A percentile compares a stretch with the other conserved stretches of the same genome.
These are phyloP conservation scores for Neoaliturus tenellus DNA, from an alignment of 2,888 invertebrate genomes.

Conservation along the genomic window DNA sequence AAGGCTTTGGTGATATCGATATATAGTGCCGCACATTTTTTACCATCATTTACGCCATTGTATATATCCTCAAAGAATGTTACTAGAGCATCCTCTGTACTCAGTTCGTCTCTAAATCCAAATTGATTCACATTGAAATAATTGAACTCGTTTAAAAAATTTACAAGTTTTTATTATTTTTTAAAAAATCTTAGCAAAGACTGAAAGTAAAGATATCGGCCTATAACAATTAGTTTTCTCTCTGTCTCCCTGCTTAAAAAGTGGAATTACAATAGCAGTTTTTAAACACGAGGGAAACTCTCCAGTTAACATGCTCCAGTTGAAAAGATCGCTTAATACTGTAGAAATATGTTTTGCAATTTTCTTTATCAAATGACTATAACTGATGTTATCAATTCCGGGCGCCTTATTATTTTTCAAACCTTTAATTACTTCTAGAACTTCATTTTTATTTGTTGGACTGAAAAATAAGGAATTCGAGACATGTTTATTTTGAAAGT, in stretches of 20 bases:
- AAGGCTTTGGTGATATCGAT: too few relatives aligned
- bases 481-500: neutral
- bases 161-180: neutral
- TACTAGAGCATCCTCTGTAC: constrained; percentile 7
- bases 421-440: constrained; percentile 5
- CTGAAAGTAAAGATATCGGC: constrained; percentile 8
- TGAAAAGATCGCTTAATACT: neutral
- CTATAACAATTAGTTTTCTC: constrained; percentile 12
- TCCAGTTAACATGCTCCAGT: neutral
- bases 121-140: neutral
- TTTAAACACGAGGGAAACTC: neutral
- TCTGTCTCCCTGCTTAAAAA: neutral
- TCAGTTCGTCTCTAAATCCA: neutral
- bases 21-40: neutral
- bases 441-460: constrained; percentile 6
- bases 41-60: neutral
- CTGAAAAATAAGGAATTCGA: neutral
- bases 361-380: neutral
- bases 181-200: constrained; percentile 13
- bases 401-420: constrained; percentile 6
- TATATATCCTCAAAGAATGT: neutral
- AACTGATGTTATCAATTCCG: neutral
- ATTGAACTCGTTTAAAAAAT: too few relatives aligned
- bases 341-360: neutral
- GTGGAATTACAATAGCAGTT: neutral